A percentile compares a stretch with the other conserved stretches of the same genome.
These are phyloP conservation scores for Falcaria lacertinaria DNA, from an alignment of 2,888 invertebrate species.

Conservation along the genomic window DNA sequence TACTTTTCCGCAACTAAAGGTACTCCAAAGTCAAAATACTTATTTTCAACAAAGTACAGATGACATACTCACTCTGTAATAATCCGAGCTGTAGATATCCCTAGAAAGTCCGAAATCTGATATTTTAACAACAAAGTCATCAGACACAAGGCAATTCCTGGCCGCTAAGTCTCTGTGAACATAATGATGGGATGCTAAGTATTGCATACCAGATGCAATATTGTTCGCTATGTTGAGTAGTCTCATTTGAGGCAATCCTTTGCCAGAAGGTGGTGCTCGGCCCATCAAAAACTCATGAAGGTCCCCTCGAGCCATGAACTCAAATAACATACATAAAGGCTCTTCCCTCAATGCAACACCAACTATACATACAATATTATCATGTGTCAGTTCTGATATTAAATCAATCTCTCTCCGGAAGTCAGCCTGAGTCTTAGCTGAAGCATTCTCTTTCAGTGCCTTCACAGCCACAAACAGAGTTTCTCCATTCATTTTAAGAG, in stretches of 20 bases:
- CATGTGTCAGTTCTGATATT: slow-evolving; percentile 96
- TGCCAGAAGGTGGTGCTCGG: slow-evolving; percentile 92
- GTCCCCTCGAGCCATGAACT: slow-evolving; percentile 98
- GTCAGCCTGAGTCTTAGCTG: slow-evolving; percentile 93
- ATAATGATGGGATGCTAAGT: slow-evolving; percentile 93
- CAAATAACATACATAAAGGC: slow-evolving; percentile 97
- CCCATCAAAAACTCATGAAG: slow-evolving; percentile 96
- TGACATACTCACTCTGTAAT: slow-evolving; percentile 84
- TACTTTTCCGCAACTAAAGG: too few species aligned
- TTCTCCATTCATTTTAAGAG: slow-evolving; percentile 84
- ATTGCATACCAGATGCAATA: slow-evolving; percentile 91
- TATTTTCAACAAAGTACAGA: too few species aligned
- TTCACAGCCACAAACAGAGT: slow-evolving; percentile 94
- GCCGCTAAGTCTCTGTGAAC: slow-evolving; percentile 98
- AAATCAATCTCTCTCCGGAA: slow-evolving; percentile 96
- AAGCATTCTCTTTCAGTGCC: slow-evolving; percentile 95
- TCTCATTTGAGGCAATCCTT: slow-evolving; percentile 88
- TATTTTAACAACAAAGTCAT: slow-evolving; percentile 96
- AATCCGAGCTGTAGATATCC: slow-evolving; percentile 95
- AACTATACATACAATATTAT: slow-evolving; percentile 96
- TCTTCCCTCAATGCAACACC: slow-evolving; percentile 94
- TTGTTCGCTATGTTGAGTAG: slow-evolving; percentile 95
- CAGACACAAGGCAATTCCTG: slow-evolving; percentile 96
- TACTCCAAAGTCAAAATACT: slow-evolving; percentile 8
- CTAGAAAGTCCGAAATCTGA: slow-evolving; percentile 97